Evolutionary conservation across 2,113 vertebrate genomes (phyloP), one percentile per base, ranked within the genome.

Genomic region (Phocoena phocoena): DNA sequence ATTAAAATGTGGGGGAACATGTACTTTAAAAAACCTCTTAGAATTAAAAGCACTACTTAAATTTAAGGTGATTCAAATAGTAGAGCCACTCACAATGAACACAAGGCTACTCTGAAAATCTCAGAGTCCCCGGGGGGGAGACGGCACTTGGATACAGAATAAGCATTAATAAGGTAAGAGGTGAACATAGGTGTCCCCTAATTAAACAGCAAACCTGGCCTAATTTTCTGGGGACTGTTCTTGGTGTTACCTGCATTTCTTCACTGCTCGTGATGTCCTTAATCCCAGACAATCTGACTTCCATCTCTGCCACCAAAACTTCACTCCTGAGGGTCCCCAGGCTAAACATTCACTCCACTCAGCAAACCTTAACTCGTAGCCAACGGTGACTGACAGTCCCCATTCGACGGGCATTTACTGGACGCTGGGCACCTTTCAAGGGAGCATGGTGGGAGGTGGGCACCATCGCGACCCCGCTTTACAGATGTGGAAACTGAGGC

Each of bases 391-490:
- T 4, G 4, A 33, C 13, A 4, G 31, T 13, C 31, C 83, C 31
- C 5, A 1, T 23, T 33, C 0, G 5, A 25, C 1, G 1, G 28
- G 65, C 23, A 9, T 2, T 18, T 7, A 12, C 41, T 7, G 36
- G 21, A 14, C 0, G 15, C 31, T n/a, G 47, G 38, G 20, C 20
- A 5, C 4, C 3, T 31, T 38, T 84, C 7, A 11, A 31, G 14
- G 60, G 6, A 5, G 23, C 18, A n/a, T 58, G 55, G 55, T 47
- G 55, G 9, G 81, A 81, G 8, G 55, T 0, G 26, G 41, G 58
- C 67, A 36, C 83, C 31, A 2, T 26, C 2, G 15, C 0, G 4
- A 62, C 5, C 62, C 47, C 15, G 9, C 14, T 28, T 70, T 28
- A 62, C 12, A 41, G 70, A 53, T 0, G 20, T 23, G 23, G 23